phyloP scores from a whole-genome alignment of 2,888 invertebrate species.

The Drosophila kambysellisi region DNA sequence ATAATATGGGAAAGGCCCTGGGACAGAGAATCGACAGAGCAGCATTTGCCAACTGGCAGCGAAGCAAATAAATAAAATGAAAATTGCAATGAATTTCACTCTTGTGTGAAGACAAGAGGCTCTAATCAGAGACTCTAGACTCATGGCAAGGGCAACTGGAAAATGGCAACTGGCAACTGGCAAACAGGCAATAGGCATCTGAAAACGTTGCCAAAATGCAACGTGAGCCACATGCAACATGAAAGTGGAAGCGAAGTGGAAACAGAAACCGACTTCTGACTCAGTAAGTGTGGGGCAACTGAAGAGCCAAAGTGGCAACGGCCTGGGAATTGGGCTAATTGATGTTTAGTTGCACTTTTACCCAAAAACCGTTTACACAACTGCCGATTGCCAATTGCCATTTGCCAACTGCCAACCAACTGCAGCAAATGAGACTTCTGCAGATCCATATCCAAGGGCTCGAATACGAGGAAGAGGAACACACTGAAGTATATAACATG shows the following conservation, averaged over 20 bases:
- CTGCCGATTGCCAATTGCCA: constrained; percentile 43
- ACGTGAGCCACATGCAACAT: constrained; percentile 76
- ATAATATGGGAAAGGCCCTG: constrained; percentile 62
- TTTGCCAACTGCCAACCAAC: constrained; percentile 6
- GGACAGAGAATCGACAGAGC: constrained; percentile 33
- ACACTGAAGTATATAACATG: constrained; percentile 51
- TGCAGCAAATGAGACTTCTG: constrained; percentile 42
- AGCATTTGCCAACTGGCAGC: constrained; percentile 10
- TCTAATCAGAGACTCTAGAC: constrained; percentile 68
- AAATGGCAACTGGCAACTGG: constrained; percentile 31
- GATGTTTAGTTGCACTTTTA: constrained; percentile 85
- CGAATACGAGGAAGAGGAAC: constrained; percentile 1
- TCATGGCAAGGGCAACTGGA: constrained; percentile 49
- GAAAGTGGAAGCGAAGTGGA: constrained; percentile 67
- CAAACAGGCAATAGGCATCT: constrained; percentile 37
- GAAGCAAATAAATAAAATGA: constrained; percentile 69
- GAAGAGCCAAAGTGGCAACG: constrained; percentile 60
- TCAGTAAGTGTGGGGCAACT: constrained; percentile 31
- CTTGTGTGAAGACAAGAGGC: constrained; percentile 73
- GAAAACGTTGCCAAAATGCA: constrained; percentile 69
- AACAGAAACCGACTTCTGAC: constrained; percentile 52
- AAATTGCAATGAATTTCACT: constrained; percentile 79
- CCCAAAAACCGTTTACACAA: constrained; percentile 80
- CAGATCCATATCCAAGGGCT: constrained; percentile 48
- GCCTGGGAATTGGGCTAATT: constrained; percentile 85